Evolutionary conservation across 2,797 vertebrate genomes (phyloP), one percentile per base, ranked within the genome.

Genomic region (Neosalanx taihuensis): DNA sequence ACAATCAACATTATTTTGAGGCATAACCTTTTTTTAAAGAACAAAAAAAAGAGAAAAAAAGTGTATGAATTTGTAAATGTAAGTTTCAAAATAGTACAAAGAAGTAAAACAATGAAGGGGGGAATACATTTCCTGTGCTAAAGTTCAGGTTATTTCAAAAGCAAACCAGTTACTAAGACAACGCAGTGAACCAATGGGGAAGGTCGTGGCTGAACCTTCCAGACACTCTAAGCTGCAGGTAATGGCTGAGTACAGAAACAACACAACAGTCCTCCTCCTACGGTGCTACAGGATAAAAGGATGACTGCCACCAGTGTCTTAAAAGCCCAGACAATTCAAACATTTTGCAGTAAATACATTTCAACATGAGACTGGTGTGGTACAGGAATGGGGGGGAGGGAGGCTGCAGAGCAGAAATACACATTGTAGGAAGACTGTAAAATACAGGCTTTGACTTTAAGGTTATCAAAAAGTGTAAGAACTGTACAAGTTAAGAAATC

Each of bases 401-500:
- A 76, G 70, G 72, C 65, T 80, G 81, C 78, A 37, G 13, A 41
- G 74, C 62, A 76, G 81, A 86, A 86, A 88, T 86, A 82, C 78
- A 79, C 86, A 75, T 79, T 64, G 63, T 58, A 80, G 79, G 72
- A 82, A 82, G 82, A 88, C 83, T 64, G 53, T 79, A 81, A 79
- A 78, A 76, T 63, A 82, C 67, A 77, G 72, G 71, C 41, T 80
- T 67, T 80, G 74, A 75, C 3, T 46, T 12, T 66, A 80, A 64
- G 75, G 76, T 78, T 83, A 76, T 85, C 81, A 82, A 94, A 73
- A 96, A 93, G 92, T 92, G 90, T 94, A 94, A 90, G 92, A 94
- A 94, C 93, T 93, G 92, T 94, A 95, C 91, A 93, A 93, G 90
- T 88, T 95, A 95, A 93, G 94, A 97, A 96, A 96, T 95, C 93